Evolutionary conservation across 2,113 vertebrate species (phyloP).

Genomic region (Canis aureus): DNA sequence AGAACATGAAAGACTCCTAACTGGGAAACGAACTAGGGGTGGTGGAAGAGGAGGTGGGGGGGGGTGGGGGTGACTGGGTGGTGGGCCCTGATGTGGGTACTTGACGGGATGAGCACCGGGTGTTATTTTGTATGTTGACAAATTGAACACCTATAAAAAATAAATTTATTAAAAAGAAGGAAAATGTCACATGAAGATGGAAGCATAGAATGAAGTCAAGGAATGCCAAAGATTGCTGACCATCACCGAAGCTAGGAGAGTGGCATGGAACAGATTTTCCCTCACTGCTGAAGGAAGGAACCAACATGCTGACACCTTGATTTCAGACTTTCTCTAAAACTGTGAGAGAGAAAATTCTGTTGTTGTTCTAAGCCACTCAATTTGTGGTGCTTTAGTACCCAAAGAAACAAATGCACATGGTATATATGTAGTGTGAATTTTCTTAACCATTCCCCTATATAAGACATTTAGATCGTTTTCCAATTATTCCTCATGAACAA

Average conservation of each 20-base stretch:
- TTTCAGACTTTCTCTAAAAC: not conserved
- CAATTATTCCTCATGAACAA: not conserved
- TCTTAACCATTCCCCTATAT: not conserved
- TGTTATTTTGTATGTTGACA: too few species aligned
- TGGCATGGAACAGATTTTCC: not conserved
- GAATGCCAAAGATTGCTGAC: not conserved
- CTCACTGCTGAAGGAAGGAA: not conserved
- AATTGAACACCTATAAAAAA: too few species aligned
- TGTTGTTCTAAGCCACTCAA: not conserved
- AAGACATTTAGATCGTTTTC: constrained; percentile 1
- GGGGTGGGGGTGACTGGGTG: too few species aligned
- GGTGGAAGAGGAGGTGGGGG: too few species aligned
- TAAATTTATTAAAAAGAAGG: too few species aligned
- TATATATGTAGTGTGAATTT: not conserved
- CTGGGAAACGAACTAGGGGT: too few species aligned
- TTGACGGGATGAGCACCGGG: too few species aligned
- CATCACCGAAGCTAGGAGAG: too few species aligned
- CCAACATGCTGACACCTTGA: not conserved
- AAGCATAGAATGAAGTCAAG: not conserved
- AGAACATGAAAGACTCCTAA: too few species aligned
- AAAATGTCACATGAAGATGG: not conserved
- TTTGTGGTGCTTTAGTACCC: not conserved
- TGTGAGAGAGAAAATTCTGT: not conserved
- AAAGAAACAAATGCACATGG: not conserved
- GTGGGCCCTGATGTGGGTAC: too few species aligned